phyloP scores from a whole-genome alignment of 2,888 invertebrate genomes.

The Rhimphoctona megacephalus region DNA sequence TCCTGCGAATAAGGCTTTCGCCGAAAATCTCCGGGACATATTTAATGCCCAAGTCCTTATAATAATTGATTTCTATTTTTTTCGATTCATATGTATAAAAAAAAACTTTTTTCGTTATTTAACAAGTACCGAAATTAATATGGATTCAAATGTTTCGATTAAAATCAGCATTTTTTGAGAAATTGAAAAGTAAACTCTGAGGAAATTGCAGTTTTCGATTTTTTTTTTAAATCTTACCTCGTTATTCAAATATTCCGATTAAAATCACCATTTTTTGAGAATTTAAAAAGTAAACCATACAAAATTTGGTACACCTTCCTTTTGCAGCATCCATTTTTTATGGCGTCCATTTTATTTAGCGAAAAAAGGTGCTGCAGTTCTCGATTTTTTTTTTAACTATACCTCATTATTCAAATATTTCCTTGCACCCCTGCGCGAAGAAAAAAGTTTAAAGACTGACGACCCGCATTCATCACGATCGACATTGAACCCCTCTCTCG shows the following conservation, averaged over 20 bases:
- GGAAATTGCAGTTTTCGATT: neutral
- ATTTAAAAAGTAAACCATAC: no score
- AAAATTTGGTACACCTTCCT: no score
- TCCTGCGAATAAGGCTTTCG: constrained; percentile 32
- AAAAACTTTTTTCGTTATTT: neutral
- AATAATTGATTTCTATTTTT: neutral
- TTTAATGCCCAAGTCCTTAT: neutral
- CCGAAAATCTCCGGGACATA: constrained; percentile 4
- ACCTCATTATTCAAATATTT: neutral
- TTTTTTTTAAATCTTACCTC: neutral
- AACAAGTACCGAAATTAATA: neutral
- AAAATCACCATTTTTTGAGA: no score
- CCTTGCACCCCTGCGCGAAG: neutral
- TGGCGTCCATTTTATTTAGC: no score
- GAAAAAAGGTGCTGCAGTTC: no score
- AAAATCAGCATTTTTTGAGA: neutral
- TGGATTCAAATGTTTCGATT: neutral
- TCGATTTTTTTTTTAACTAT: neutral
- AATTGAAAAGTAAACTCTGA: neutral
- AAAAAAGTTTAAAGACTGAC: constrained; percentile 8
- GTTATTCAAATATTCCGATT: no score
- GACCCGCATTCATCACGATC: constrained; percentile 33
- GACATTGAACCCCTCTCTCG: neutral
- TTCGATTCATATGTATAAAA: neutral
- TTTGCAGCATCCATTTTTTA: no score